These are phyloP conservation scores for Tachina grossa DNA, from an alignment of 2,888 invertebrate genomes.

Conservation along the genomic window DNA sequence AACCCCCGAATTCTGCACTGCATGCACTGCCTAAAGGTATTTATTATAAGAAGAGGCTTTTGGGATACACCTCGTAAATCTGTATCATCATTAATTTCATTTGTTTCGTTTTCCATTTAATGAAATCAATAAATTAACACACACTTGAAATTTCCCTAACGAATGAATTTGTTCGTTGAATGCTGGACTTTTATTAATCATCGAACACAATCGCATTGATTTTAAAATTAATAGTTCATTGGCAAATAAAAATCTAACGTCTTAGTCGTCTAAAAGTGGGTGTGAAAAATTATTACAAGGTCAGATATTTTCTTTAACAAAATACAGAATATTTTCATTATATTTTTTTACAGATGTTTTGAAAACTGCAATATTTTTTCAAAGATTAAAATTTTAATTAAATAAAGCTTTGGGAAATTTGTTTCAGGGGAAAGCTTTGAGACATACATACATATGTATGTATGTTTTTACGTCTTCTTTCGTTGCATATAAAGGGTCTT, in stretches of 20 bases:
- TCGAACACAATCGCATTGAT: constrained; percentile 29
- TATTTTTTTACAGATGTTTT: background rate
- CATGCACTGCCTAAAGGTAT: too few relatives aligned
- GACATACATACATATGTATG: too few relatives aligned
- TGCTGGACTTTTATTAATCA: constrained; percentile 18
- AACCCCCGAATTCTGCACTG: too few relatives aligned
- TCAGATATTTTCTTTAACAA: constrained; percentile 15
- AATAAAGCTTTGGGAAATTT: too few relatives aligned
- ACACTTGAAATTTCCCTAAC: constrained; percentile 28
- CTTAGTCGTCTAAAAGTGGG: constrained; percentile 29
- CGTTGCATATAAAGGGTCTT: too few relatives aligned
- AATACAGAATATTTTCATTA: background rate
- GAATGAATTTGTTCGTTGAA: background rate
- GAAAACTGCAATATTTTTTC: background rate
- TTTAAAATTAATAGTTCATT: constrained; percentile 20
- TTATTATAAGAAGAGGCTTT: background rate
- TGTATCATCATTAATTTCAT: background rate
- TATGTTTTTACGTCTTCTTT: too few relatives aligned
- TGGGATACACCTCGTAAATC: background rate
- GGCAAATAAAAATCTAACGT: constrained; percentile 34
- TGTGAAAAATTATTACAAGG: constrained; percentile 58
- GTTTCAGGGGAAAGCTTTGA: too few relatives aligned
- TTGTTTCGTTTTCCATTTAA: constrained; percentile 4
- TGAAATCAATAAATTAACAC: constrained; percentile 33
- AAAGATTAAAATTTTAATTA: too few relatives aligned